These are phyloP conservation scores for Erynnis tages DNA, from an alignment of 2,888 invertebrate genomes.

Conservation along the genomic window DNA sequence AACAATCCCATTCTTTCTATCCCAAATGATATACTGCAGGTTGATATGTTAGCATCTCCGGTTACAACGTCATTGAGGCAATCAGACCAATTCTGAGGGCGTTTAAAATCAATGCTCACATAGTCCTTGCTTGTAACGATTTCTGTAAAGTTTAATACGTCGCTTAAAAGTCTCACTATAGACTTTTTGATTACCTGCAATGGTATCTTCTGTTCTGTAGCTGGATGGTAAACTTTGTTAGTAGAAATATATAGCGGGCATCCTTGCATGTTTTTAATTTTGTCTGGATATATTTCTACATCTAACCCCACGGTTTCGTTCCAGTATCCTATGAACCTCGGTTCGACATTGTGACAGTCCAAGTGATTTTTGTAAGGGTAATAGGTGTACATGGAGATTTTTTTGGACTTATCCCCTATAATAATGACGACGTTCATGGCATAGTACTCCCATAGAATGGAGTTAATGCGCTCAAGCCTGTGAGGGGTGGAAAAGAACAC, in stretches of 20 bases:
- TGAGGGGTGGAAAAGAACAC: slow-evolving; percentile 44
- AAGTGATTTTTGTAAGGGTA: slow-evolving; percentile 55
- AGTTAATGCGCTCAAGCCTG: slow-evolving; percentile 49
- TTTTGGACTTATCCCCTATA: slow-evolving; percentile 38
- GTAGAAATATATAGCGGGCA: slow-evolving; percentile 65
- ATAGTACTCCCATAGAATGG: slow-evolving; percentile 53
- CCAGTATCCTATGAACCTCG: slow-evolving; percentile 48
- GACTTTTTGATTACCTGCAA: slow-evolving; percentile 55
- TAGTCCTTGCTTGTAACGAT: slow-evolving; percentile 54
- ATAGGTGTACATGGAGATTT: slow-evolving; percentile 50
- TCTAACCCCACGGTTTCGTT: slow-evolving; percentile 34
- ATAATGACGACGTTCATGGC: slow-evolving; percentile 52
- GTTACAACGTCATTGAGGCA: slow-evolving; percentile 58
- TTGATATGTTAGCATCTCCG: slow-evolving; percentile 58
- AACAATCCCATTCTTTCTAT: slow-evolving; percentile 51
- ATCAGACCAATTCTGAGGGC: slow-evolving; percentile 59
- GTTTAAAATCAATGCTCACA: slow-evolving; percentile 57
- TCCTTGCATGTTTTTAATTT: slow-evolving; percentile 58
- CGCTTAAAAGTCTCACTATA: slow-evolving; percentile 49
- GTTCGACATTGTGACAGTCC: slow-evolving; percentile 53
- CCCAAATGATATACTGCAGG: slow-evolving; percentile 56
- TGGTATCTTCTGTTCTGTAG: slow-evolving; percentile 52
- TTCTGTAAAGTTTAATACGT: slow-evolving; percentile 60
- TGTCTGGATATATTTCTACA: slow-evolving; percentile 49
- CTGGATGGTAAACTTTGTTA: slow-evolving; percentile 53